Percentiles rank a stretch among this genome's conserved stretches.
Conservation (phyloP, 2,797 vertebrate species). For the Acrocephalus scirpaceus region DNA sequence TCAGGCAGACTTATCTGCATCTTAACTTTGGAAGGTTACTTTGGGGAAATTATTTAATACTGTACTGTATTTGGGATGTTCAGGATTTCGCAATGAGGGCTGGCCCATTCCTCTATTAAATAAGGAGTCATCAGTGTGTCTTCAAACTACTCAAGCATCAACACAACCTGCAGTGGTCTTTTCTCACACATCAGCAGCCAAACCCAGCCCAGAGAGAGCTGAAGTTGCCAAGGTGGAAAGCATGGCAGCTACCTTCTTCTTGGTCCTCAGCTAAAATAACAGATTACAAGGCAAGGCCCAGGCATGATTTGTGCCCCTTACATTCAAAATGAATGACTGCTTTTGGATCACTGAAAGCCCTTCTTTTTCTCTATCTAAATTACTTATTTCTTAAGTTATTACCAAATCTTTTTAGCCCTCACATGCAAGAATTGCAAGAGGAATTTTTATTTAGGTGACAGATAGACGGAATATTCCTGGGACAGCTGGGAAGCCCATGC, state of each 20-base stretch:
- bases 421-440: background rate
- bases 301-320: background rate
- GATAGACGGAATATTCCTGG: rapidly evolving
- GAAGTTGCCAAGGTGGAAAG: background rate
- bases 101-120: background rate
- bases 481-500: background rate
- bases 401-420: background rate
- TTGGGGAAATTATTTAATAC: background rate
- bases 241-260: background rate
- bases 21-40: background rate
- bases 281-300: background rate
- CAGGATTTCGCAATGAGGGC: background rate
- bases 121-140: background rate
- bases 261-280: background rate
- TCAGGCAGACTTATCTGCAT: background rate
- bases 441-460: background rate
- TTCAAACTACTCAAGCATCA: background rate
- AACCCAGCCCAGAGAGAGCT: background rate
- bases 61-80: background rate
- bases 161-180: background rate
- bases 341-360: background rate
- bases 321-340: background rate
- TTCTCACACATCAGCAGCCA: background rate
- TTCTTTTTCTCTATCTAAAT: background rate
- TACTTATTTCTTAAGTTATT: background rate